Conservation (phyloP, 2,888 invertebrate species). For the Tipula unca region DNA sequence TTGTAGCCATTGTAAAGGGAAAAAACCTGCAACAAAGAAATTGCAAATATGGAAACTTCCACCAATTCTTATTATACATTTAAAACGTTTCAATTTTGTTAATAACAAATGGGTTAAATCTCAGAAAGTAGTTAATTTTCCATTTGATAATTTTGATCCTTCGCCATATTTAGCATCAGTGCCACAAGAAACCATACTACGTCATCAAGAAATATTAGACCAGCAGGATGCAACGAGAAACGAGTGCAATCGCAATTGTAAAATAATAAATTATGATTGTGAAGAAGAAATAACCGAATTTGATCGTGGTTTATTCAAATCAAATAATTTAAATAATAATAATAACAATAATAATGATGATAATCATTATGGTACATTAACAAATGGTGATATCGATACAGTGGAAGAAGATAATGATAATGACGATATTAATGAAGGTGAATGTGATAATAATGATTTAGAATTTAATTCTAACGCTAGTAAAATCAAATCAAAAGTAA, state of each 20-base stretch:
- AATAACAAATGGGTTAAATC: slow-evolving; percentile 92
- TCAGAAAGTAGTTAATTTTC: slow-evolving; percentile 86
- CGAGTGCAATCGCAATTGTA: slow-evolving; percentile 22
- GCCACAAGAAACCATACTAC: slow-evolving; percentile 64
- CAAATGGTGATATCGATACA: slow-evolving; percentile 21
- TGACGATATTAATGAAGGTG: slow-evolving; percentile 22
- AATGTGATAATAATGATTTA: slow-evolving; percentile 18
- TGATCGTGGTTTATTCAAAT: slow-evolving; percentile 21
- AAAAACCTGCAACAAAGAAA: slow-evolving; percentile 81
- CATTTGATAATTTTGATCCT: slow-evolving; percentile 77
- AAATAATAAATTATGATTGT: slow-evolving; percentile 27
- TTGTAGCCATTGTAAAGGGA: slow-evolving; percentile 73
- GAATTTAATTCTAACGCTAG: slow-evolving; percentile 1
- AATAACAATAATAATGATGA: neutral
- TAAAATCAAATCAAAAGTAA: slow-evolving; percentile 25
- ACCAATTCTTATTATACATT: slow-evolving; percentile 83
- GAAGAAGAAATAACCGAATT: slow-evolving; percentile 26
- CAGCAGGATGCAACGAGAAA: slow-evolving; percentile 22
- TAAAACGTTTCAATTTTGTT: slow-evolving; percentile 86
- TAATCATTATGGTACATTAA: neutral
- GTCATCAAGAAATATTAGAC: slow-evolving; percentile 52
- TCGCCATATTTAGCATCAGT: slow-evolving; percentile 76
- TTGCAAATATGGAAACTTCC: slow-evolving; percentile 87
- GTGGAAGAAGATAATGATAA: slow-evolving; percentile 20
- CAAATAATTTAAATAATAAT: slow-evolving; percentile 22